These are phyloP conservation scores for Platyscapa corneri DNA, from an alignment of 1,140 invertebrate genomes.

Conservation along the genomic window DNA sequence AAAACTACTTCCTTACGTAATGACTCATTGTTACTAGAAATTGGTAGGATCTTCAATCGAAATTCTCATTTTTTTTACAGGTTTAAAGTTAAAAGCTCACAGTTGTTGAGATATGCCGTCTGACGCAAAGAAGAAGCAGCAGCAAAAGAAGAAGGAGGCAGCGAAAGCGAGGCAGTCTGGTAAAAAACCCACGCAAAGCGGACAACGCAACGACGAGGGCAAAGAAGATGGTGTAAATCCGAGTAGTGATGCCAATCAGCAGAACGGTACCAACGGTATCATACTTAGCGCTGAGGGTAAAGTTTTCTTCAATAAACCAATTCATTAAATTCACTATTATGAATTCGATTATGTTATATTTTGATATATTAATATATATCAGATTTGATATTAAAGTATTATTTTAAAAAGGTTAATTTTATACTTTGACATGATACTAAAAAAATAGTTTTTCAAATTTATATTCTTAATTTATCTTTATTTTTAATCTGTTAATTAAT, in stretches of 20 bases:
- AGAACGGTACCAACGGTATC: slow-evolving; percentile 70
- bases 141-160: slow-evolving; percentile 97
- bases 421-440: too few relatives aligned
- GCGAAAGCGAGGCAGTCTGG: slow-evolving; percentile 85
- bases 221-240: slow-evolving; percentile 75
- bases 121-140: slow-evolving; percentile 97
- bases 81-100: background rate
- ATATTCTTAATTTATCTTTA: too few relatives aligned
- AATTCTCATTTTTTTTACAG: background rate
- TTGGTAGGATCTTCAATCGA: background rate
- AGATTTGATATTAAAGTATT: too few relatives aligned
- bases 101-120: slow-evolving; percentile 85
- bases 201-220: slow-evolving; percentile 62
- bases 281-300: slow-evolving; percentile 74
- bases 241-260: slow-evolving; percentile 57
- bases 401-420: too few relatives aligned
- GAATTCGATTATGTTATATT: too few relatives aligned
- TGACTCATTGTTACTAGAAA: background rate
- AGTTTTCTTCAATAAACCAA: background rate
- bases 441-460: too few relatives aligned
- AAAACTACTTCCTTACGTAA: background rate
- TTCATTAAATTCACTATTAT: background rate
- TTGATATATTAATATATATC: too few relatives aligned
- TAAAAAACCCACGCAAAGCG: slow-evolving; percentile 74
- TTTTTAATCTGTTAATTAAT: too few relatives aligned